Evolutionary conservation across 2,113 vertebrate species (phyloP), one percentile per base, ranked within the genome.

Genomic region (Oostethus manadensis): DNA sequence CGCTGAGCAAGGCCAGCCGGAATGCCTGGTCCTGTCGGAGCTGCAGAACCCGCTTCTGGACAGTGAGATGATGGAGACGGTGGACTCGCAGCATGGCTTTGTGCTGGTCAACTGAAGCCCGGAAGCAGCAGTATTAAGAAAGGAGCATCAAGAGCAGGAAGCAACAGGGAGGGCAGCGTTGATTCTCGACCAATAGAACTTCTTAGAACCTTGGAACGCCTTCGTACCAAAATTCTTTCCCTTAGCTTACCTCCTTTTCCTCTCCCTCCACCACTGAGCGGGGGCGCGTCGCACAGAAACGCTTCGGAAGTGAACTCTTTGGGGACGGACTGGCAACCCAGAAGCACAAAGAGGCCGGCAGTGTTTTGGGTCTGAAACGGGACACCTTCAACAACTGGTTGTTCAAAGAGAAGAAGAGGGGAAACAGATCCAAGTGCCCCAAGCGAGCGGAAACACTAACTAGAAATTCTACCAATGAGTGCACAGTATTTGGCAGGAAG

Each of bases 61-160:
- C 58, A 93, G 93, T 42, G 97, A 99, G 81, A 98, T 99, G 96
- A 95, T 98, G 92, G 97, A 99, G 81, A 94, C 95, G 0, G 95
- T 98, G 69, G 97, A 99, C 84, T 92, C 94, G 0, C 95, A 97
- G 85, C 95, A 95, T 48, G 97, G 96, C 46, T 99, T 93, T 0
- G 96, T 99, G 70, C 84, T 99, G 85, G 97, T 99, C 45, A 99
- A 96, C 78, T 99, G 89, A 83, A 53, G 35, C n/a, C 17, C 6
- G 35, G 1, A 69, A 66, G 71, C 81, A 66, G 71, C 81, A 81
- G 87, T 86, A 71, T 88, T 77, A 85, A 75, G 81, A 74, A 76
- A 71, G 60, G 82, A 66, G 70, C 65, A 66, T 66, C 58, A 83
- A 66, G 74, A 73, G 66, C 61, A 62, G 71, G 68, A 66, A 80